Evolutionary conservation across 2,888 invertebrate genomes (phyloP), one percentile per base, ranked within the genome.

Genomic region (Trichogramma evanescens): DNA sequence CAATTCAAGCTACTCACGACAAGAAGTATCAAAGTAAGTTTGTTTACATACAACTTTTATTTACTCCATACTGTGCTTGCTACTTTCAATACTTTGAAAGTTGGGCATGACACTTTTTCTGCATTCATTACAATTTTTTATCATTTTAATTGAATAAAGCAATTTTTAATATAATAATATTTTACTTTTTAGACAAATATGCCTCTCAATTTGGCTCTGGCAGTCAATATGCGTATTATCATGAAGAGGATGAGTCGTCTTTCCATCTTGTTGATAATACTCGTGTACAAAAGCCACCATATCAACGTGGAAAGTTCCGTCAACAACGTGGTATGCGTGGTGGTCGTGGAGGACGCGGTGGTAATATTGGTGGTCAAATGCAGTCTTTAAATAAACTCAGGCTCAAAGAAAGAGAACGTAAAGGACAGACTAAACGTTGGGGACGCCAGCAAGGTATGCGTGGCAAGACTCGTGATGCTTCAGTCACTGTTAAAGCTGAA

Each of bases 241-340:
- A 98, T 72, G 99, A 99, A 71, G 98, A 99, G 77, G 99, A 99
- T 76, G 99, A 99, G 78, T 92, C 93, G 67, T 92, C 94, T 55
- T 99, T 99, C 86, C 98, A 98, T 78, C 81, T 99, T 80, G 99
- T 99, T 68, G 97, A 98, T 74, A 95, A 94, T 1, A 89, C 95
- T 0, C 85, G 93, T 43, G 86, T 91, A 3, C 91, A 91, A 71
- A 93, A 93, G 73, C 93, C 93, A 4, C 89, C 93, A 9, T 96
- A 96, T 79, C 96, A 96, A 77, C 86, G 96, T 9, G 93, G 94
- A 5, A 86, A 95, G 10, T 93, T 92, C 79, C 86, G 93, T 1
- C 89, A 91, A 4, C 88, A 88, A 69, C 86, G 89, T 72, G 83
- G 92, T 26, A 82, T 87, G 73, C 87, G 89, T 57, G 86, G 81